phyloP scores from a whole-genome alignment of 2,797 vertebrate genomes.

The Nothura maculosa region DNA sequence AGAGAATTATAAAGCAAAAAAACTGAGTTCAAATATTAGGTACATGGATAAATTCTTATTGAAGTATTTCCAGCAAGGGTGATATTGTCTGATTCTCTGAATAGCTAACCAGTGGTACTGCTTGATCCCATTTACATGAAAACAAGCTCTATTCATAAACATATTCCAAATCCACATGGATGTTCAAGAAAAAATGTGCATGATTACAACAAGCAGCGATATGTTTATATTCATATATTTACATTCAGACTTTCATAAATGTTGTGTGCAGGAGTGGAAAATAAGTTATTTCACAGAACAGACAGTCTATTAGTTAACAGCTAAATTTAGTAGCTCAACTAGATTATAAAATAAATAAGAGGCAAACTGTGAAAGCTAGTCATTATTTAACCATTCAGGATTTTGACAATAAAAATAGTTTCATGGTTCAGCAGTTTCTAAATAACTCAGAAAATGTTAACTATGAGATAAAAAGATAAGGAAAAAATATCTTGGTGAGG shows the following conservation, averaged over 20 bases:
- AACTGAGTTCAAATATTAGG: slow-evolving; percentile 74
- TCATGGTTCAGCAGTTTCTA: slow-evolving; percentile 72
- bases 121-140: slow-evolving; percentile 84
- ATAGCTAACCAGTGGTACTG: slow-evolving; percentile 79
- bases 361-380: slow-evolving; percentile 71
- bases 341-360: slow-evolving; percentile 81
- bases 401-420: slow-evolving; percentile 80
- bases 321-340: slow-evolving; percentile 78
- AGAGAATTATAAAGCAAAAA: slow-evolving; percentile 66
- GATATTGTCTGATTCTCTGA: slow-evolving; percentile 81
- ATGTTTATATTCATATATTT: slow-evolving; percentile 85
- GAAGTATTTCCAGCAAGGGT: slow-evolving; percentile 76
- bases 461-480: slow-evolving; percentile 62
- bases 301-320: slow-evolving; percentile 74
- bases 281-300: slow-evolving; percentile 79
- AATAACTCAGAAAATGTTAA: slow-evolving; percentile 77
- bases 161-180: slow-evolving; percentile 78
- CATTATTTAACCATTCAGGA: slow-evolving; percentile 75
- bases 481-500: slow-evolving; percentile 19
- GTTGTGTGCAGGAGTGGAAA: slow-evolving; percentile 74
- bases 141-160: slow-evolving; percentile 83
- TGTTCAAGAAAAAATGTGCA: slow-evolving; percentile 79
- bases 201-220: slow-evolving; percentile 75
- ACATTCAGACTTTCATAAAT: slow-evolving; percentile 79
- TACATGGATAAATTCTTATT: slow-evolving; percentile 78